Conservation (phyloP, 2,888 invertebrate genomes). For the Hypomecis atomaria region DNA sequence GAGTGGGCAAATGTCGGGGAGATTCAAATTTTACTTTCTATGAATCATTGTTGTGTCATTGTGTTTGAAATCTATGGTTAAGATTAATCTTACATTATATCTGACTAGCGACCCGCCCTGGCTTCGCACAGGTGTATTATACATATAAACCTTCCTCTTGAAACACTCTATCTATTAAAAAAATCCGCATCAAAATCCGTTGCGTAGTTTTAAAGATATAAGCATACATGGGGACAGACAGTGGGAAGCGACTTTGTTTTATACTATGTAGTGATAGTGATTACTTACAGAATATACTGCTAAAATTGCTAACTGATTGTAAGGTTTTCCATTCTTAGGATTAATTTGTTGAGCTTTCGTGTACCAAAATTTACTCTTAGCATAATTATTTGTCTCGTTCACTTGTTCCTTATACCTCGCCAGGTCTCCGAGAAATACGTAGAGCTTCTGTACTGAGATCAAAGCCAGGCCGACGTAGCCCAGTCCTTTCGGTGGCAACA, state of each 20-base stretch:
- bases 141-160: too few species aligned
- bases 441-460: slow-evolving; percentile 94
- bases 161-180: too few species aligned
- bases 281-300: slow-evolving; percentile 91
- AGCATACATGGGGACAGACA: too few species aligned
- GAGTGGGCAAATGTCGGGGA: too few species aligned
- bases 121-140: too few species aligned
- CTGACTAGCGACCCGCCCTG: too few species aligned
- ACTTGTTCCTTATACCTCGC: slow-evolving; percentile 95
- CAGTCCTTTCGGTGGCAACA: slow-evolving; percentile 86
- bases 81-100: background rate
- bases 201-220: too few species aligned
- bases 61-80: background rate
- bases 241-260: too few species aligned
- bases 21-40: too few species aligned
- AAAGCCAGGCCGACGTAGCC: slow-evolving; percentile 90
- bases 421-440: slow-evolving; percentile 96
- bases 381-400: slow-evolving; percentile 92
- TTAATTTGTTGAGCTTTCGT: slow-evolving; percentile 96
- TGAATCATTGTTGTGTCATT: too few species aligned
- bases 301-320: slow-evolving; percentile 96
- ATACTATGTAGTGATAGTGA: too few species aligned
- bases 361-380: slow-evolving; percentile 91
- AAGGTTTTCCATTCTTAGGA: slow-evolving; percentile 97
- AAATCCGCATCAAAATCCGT: too few species aligned